These are phyloP conservation scores for Dynastes grantii DNA, from an alignment of 2,888 invertebrate species.

Conservation along the genomic window DNA sequence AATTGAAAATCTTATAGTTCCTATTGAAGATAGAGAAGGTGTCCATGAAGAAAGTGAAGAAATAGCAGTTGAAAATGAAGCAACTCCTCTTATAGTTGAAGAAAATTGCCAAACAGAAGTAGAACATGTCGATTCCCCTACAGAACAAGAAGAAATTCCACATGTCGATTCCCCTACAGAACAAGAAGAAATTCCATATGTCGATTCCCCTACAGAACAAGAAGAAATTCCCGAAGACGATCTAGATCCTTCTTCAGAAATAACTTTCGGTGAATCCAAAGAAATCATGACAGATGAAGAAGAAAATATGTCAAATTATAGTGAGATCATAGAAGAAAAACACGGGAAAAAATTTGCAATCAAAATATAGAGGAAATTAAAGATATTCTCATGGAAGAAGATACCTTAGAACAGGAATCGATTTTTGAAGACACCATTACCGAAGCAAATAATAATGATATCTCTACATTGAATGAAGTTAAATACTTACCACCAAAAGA, in stretches of 20 bases:
- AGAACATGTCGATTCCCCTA: too few relatives aligned
- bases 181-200: background rate
- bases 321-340: slow-evolving; percentile 10
- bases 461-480: slow-evolving; percentile 25
- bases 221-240: background rate
- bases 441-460: background rate
- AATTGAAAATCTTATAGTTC: too few relatives aligned
- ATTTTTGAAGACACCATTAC: background rate
- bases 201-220: background rate
- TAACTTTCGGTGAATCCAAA: background rate
- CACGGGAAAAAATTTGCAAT: background rate
- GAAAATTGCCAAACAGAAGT: background rate
- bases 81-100: too few relatives aligned
- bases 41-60: background rate
- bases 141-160: background rate
- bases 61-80: background rate
- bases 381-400: background rate
- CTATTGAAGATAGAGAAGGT: background rate
- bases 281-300: slow-evolving; percentile 8
- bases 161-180: background rate
- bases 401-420: background rate
- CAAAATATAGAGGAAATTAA: slow-evolving; percentile 1
- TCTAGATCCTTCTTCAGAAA: too few relatives aligned
- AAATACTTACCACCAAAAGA: background rate
- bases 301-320: background rate